Conservation (phyloP, 2,797 vertebrate species). For the Sebastes taczanowskii region DNA sequence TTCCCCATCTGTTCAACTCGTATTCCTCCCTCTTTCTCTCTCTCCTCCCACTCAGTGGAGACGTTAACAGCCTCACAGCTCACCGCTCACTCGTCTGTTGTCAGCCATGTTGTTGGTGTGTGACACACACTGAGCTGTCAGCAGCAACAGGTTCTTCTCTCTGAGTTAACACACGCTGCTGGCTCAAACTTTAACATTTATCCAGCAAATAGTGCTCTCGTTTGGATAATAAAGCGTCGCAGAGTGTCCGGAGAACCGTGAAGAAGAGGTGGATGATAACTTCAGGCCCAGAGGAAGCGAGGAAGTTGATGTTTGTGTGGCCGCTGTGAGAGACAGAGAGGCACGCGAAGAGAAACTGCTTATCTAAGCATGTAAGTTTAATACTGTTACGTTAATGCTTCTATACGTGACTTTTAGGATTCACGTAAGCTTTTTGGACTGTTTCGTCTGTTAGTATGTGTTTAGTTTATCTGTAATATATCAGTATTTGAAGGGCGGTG, state of each 20-base stretch:
- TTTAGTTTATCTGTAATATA: not conserved
- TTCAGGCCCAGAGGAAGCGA: slow-evolving; percentile 1
- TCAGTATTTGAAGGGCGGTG: not conserved
- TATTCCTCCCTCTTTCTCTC: not conserved
- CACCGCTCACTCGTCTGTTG: slow-evolving; percentile 37
- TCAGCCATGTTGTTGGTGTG: slow-evolving; percentile 82
- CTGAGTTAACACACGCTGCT: not conserved
- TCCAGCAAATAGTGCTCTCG: not conserved
- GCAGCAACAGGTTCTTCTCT: slow-evolving; percentile 78
- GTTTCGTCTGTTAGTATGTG: not conserved
- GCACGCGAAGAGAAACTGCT: slow-evolving; percentile 65
- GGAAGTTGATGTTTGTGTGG: slow-evolving; percentile 49
- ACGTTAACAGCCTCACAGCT: slow-evolving; percentile 50
- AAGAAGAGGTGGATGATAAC: slow-evolving; percentile 10
- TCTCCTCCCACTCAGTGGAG: slow-evolving; percentile 59
- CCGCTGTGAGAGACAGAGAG: slow-evolving; percentile 40
- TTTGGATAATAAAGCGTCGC: not conserved
- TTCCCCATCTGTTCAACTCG: slow-evolving; percentile 24
- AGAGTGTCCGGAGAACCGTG: not conserved
- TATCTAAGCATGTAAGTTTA: slow-evolving; percentile 69
- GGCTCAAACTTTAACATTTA: slow-evolving; percentile 22
- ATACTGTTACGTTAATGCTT: slow-evolving; percentile 18
- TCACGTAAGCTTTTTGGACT: not conserved
- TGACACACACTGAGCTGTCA: slow-evolving; percentile 78
- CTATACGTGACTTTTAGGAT: not conserved